Base-by-base conservation (phyloP, 2,113 vertebrate species). In the Natator depressus region DNA sequence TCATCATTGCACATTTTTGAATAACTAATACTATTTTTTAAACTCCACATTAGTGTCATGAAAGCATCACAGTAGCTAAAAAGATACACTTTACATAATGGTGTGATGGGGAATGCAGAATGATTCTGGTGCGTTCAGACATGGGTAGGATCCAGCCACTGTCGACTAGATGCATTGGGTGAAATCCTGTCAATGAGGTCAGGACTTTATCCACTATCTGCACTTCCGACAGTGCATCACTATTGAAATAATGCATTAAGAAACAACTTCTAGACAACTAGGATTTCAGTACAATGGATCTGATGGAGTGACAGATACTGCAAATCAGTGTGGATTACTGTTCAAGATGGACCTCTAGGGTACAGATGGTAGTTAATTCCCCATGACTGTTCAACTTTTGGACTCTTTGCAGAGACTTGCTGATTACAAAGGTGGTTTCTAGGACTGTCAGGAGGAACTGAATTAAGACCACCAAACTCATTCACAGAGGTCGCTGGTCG, bases 321-420 rank as follows among this genome's bases (percentile, higher is more conserved):
- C 91, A 95, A 93, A 96, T 89, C 95, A 93, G 83, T 54, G 59
- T 88, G 85, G 94, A 95, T 94, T 92, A 89, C 53, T 84, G 80
- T 92, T 95, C 89, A 96, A 90, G 96, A 89, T 78, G 79, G 87
- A 94, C 94, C 95, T 96, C 84, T 87, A 92, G 94, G 91, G 93
- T 95, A 88, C 94, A 79, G 82, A 81, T 84, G 85, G 65, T 95
- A 92, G 89, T 91, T 91, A 96, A 95, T 91, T 95, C 75, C 89
- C 87, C 1, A 0, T 87, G 89, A 92, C 94, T 93, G 85, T 80
- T 96, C 75, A 96, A 82, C 80, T 89, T 81, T 78, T 92, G 85
- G 78, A 1, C 82, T 91, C 82, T 72, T 89, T 92, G 57, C 89
- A 47, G 83, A 95, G 80, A 89, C 84, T 91, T 80, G 81, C 53